Evolutionary conservation across 1,140 invertebrate genomes (phyloP), one percentile per base, ranked within the genome.

Genomic region (Procambarus clarkii): DNA sequence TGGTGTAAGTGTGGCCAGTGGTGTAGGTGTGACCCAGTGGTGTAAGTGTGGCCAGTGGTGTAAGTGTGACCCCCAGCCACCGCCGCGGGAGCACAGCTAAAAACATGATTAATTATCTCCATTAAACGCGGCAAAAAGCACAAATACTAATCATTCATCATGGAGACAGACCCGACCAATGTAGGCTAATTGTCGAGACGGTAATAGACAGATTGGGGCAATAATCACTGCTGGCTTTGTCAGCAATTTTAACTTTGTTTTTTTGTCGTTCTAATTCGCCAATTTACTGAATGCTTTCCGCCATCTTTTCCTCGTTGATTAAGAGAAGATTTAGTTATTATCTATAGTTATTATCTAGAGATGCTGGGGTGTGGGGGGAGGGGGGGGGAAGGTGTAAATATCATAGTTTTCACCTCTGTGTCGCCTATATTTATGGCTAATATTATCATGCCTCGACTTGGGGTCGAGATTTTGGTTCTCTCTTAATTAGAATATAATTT

Each of bases 71-170:
- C 7, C 60, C 8, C 60, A 46, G 3, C 7, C 44, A 48, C n/a
- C 77, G 24, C 7, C 54, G 8, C 50, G 54, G 50, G 46, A 48
- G 46, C 54, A 80, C 78, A 46, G 46, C 15, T 34, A 82, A 82
- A 82, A 82, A 82, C 48, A 82, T 60, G 80, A 82, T 85, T 46
- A 71, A 85, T 71, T 85, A 18, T 4, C 69, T 60, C 46, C 64
- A 85, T 85, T 85, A 69, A 85, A 74, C 34, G 69, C 64, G 46
- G 82, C 58, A 64, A 64, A 83, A 71, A 85, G 34, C 58, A 21
- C 64, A 85, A 85, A 85, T 85, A 85, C 71, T 85, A 64, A 71
- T 15, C 34, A 74, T 85, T 71, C 82, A 85, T 85, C 82, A 85
- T 4, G 45, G 60, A n/a, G 45, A 34, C 58, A 21, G 60, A 48